These are phyloP conservation scores for Megaceryle alcyon DNA, from an alignment of 2,797 vertebrate species.

Conservation along the genomic window DNA sequence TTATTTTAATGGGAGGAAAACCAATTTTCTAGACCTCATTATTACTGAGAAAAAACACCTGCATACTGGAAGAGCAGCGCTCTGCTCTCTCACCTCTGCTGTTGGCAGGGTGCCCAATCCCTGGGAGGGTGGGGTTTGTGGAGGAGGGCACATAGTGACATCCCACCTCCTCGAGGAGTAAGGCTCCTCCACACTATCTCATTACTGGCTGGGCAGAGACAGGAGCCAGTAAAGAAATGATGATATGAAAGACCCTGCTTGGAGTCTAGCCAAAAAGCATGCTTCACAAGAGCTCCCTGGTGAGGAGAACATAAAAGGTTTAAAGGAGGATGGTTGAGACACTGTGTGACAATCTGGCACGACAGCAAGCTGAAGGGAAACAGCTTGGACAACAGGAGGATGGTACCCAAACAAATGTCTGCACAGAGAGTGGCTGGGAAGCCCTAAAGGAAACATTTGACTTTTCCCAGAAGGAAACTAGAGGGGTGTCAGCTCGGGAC, in stretches of 20 bases:
- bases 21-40: background rate
- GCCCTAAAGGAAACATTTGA: conserved; percentile 32
- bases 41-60: conserved; percentile 12
- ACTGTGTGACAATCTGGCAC: background rate
- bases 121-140: background rate
- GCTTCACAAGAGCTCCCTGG: conserved; percentile 7
- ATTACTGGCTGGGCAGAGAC: background rate
- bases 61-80: background rate
- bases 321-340: conserved; percentile 12
- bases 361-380: conserved; percentile 22
- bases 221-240: conserved; percentile 5
- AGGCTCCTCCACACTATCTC: background rate
- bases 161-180: background rate
- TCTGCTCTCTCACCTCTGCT: background rate
- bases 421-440: conserved; percentile 4
- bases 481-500: background rate
- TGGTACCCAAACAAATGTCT: conserved; percentile 55
- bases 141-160: background rate
- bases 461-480: conserved; percentile 33
- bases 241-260: conserved; percentile 16
- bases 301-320: background rate
- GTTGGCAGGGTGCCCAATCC: background rate
- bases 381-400: conserved; percentile 57
- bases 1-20: conserved; percentile 34
- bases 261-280: conserved; percentile 20